Evolutionary conservation across 2,797 vertebrate genomes (phyloP).

Genomic region (Manis javanica): DNA sequence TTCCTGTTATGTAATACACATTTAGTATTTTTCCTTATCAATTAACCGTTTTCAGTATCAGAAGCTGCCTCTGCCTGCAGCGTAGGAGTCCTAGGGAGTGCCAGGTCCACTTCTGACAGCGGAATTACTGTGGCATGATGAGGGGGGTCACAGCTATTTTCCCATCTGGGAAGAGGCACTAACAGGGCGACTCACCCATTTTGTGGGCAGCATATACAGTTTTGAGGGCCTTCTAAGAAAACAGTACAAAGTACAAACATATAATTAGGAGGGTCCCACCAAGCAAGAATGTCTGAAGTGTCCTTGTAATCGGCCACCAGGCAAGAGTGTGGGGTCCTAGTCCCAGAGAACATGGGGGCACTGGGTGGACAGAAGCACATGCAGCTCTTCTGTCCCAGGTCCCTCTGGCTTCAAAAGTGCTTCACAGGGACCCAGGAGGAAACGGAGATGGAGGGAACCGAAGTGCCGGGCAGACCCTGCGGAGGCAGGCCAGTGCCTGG

Average conservation of each 20-base stretch:
- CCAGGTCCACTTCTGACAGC: not conserved
- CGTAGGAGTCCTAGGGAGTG: not conserved
- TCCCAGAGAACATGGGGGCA: not conserved
- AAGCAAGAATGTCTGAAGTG: too few species aligned
- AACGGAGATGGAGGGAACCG: not conserved
- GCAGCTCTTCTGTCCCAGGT: too few species aligned
- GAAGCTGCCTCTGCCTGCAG: not conserved
- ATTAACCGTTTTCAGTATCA: not conserved
- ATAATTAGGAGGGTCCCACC: not conserved
- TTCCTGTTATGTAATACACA: not conserved
- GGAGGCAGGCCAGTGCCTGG: too few species aligned
- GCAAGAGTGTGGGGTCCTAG: not conserved
- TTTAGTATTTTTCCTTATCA: not conserved
- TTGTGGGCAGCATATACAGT: not conserved
- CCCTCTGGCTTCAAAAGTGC: not conserved
- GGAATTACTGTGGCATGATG: not conserved
- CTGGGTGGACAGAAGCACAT: too few species aligned
- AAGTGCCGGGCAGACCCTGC: not conserved
- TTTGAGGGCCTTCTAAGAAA: not conserved
- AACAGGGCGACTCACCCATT: fast-evolving
- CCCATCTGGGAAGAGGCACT: not conserved
- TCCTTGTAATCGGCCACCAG: not conserved
- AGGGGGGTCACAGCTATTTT: fast-evolving
- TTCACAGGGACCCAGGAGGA: not conserved
- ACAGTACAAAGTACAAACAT: not conserved